Conservation (phyloP, 2,113 vertebrate species). For the Vimba vimba region DNA sequence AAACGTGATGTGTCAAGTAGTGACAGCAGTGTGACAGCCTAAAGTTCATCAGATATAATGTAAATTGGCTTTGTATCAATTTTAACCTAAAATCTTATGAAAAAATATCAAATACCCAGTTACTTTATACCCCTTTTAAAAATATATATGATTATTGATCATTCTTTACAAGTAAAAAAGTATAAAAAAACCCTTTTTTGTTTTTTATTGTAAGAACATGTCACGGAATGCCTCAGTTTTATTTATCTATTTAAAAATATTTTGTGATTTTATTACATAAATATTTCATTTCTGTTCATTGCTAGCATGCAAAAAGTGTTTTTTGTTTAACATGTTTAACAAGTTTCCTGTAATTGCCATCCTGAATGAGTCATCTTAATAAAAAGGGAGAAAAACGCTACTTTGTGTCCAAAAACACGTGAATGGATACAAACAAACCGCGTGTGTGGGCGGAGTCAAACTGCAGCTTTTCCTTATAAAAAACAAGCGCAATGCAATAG, state of each 20-base stretch:
- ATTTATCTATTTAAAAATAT: background rate
- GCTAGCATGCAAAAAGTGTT: background rate
- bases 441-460: slow-evolving; percentile 25
- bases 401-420: slow-evolving; percentile 32
- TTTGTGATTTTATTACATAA: too few relatives aligned
- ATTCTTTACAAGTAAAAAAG: too few relatives aligned
- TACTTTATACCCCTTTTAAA: too few relatives aligned
- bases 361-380: background rate
- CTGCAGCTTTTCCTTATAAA: slow-evolving; percentile 17
- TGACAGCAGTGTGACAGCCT: too few relatives aligned
- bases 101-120: too few relatives aligned
- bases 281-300: background rate
- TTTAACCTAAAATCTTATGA: too few relatives aligned
- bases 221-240: background rate
- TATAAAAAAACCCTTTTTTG: too few relatives aligned
- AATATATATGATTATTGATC: too few relatives aligned
- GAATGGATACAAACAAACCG: slow-evolving; percentile 23
- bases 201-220: too few relatives aligned
- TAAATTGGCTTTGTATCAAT: too few relatives aligned
- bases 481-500: background rate
- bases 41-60: too few relatives aligned
- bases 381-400: background rate
- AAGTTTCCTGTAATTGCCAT: background rate
- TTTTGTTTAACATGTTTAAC: background rate
- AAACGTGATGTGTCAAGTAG: background rate